Percentiles rank a stretch among this genome's conserved stretches.
Evolutionary conservation across 1,140 invertebrate genomes (phyloP).

Genomic region (Cotesia chilonis): DNA sequence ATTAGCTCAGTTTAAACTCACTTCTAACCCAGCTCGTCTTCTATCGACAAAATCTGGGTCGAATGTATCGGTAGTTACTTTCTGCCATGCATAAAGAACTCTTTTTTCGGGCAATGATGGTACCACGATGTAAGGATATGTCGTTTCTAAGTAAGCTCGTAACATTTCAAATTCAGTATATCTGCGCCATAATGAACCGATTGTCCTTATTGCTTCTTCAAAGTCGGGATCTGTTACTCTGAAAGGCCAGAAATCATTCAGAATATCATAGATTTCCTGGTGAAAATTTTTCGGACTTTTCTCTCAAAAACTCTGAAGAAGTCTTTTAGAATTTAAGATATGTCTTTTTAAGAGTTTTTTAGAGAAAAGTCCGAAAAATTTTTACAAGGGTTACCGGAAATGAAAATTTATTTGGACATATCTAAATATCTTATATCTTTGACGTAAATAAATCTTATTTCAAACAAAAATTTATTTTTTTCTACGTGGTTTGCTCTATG

Average conservation of each 20-base stretch:
- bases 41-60: conserved; percentile 88
- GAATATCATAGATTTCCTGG: too few species aligned
- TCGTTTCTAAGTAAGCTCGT: conserved; percentile 77
- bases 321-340: too few species aligned
- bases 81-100: conserved; percentile 83
- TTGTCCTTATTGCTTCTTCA: conserved; percentile 69
- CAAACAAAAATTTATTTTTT: too few species aligned
- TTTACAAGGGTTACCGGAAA: too few species aligned
- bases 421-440: too few species aligned
- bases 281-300: too few species aligned
- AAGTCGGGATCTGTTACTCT: conserved; percentile 79
- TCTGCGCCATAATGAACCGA: conserved; percentile 79
- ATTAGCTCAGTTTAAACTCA: conserved; percentile 24
- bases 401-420: too few species aligned
- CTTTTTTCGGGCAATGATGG: conserved; percentile 85
- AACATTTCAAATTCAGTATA: conserved; percentile 88
- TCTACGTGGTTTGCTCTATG: too few species aligned
- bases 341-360: too few species aligned
- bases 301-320: too few species aligned
- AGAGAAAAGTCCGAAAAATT: too few species aligned
- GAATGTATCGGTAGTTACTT: conserved; percentile 79
- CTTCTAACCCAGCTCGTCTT: conserved; percentile 79
- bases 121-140: conserved; percentile 80
- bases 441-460: too few species aligned
- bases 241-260: conserved; percentile 46